These are phyloP conservation scores for Antheraea assamensis DNA, from an alignment of 2,888 invertebrate species.

Conservation along the genomic window DNA sequence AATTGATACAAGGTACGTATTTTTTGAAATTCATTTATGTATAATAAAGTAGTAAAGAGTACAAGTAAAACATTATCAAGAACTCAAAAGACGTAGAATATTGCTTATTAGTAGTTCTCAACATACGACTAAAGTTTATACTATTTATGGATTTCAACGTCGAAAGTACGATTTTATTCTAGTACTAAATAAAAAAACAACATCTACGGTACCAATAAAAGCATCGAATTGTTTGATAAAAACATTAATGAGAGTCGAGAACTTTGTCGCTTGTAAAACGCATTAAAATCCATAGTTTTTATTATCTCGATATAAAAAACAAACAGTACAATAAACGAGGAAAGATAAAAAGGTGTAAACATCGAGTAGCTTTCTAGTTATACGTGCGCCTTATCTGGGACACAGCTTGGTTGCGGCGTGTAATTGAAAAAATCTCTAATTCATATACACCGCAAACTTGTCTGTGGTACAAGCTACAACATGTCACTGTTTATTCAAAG, in stretches of 20 bases:
- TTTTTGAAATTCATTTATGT: neutral
- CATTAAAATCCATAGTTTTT: slow-evolving; percentile 22
- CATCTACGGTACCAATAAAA: neutral
- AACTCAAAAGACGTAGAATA: neutral
- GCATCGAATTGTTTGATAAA: neutral
- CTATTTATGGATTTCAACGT: neutral
- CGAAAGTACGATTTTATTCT: neutral
- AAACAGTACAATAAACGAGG: slow-evolving; percentile 23
- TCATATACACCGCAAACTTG: slow-evolving; percentile 49
- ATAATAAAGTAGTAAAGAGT: neutral
- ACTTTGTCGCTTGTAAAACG: slow-evolving; percentile 1
- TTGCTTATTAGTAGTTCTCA: neutral
- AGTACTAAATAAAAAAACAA: neutral
- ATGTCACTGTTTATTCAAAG: slow-evolving; percentile 18
- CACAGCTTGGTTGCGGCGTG: slow-evolving; percentile 42
- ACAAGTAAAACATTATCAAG: neutral
- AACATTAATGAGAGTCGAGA: neutral
- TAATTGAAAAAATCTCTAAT: slow-evolving; percentile 66
- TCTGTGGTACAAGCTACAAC: slow-evolving; percentile 30
- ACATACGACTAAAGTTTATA: neutral
- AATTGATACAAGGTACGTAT: no score
- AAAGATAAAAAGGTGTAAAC: slow-evolving; percentile 32
- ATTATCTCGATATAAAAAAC: slow-evolving; percentile 21
- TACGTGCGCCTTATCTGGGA: slow-evolving; percentile 45
- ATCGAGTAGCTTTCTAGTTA: slow-evolving; percentile 56